Conservation (phyloP, 2,888 invertebrate species). For the Drosophila pullipes region DNA sequence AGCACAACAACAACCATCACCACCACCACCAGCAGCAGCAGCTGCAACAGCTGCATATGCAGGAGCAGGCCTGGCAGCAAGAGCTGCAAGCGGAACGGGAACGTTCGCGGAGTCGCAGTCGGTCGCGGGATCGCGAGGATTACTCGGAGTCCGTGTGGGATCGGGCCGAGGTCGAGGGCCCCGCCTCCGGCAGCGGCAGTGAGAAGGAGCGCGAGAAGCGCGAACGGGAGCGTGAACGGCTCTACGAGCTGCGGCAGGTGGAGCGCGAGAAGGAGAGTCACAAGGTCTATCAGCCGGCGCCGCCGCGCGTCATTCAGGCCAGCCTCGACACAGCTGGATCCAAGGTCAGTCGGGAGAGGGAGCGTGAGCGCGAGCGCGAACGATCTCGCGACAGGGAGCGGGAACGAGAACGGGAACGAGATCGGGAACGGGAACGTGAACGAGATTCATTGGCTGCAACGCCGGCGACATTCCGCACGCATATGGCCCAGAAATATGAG, state of each 20-base stretch:
- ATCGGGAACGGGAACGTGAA: conserved; percentile 2
- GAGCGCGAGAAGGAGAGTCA: conserved; percentile 85
- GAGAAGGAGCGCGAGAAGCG: conserved; percentile 85
- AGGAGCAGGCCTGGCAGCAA: conserved; percentile 75
- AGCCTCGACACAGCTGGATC: conserved; percentile 51
- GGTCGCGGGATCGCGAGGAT: conserved; percentile 85
- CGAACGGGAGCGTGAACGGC: conserved; percentile 85
- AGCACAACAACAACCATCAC: neutral
- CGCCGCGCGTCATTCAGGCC: conserved; percentile 79
- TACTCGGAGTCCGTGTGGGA: conserved; percentile 86
- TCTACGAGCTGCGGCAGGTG: conserved; percentile 85
- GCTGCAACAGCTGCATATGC: conserved; percentile 32
- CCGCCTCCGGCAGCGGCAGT: conserved; percentile 84
- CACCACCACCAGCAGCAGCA: conserved; percentile 33
- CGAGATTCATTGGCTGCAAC: conserved; percentile 37
- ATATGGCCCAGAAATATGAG: conserved; percentile 90
- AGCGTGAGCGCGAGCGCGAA: conserved; percentile 8
- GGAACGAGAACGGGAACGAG: conserved; percentile 8
- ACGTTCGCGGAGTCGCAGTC: conserved; percentile 84
- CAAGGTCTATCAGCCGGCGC: conserved; percentile 85
- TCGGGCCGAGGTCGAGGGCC: conserved; percentile 85
- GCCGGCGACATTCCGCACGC: conserved; percentile 90
- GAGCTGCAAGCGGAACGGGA: conserved; percentile 83
- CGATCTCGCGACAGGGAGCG: conserved; percentile 11
- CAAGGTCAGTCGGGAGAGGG: conserved; percentile 24